These are phyloP conservation scores for Crotophaga sulcirostris DNA, from an alignment of 2,113 vertebrate species.

Conservation along the genomic window DNA sequence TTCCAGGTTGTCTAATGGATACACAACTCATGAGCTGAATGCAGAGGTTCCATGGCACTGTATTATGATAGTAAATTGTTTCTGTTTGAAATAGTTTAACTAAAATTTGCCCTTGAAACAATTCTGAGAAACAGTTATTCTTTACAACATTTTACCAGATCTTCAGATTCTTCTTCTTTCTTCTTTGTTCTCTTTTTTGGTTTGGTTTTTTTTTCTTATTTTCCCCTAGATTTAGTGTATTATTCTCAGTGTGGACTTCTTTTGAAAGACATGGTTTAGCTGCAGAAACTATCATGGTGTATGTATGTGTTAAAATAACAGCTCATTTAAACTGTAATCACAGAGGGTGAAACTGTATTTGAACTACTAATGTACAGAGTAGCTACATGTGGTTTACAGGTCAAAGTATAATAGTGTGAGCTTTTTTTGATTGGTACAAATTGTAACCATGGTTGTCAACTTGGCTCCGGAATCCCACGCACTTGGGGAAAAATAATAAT, in stretches of 20 bases:
- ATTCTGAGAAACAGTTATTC: slow-evolving; percentile 14
- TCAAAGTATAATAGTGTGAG: slow-evolving; percentile 64
- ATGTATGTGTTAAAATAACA: slow-evolving; percentile 22
- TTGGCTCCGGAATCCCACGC: slow-evolving; percentile 42
- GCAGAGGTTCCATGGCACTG: not conserved
- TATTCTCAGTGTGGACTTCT: not conserved
- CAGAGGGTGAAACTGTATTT: slow-evolving; percentile 23
- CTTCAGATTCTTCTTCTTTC: not conserved
- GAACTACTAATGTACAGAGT: slow-evolving; percentile 60
- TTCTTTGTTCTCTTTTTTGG: too few species aligned
- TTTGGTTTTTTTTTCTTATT: too few species aligned
- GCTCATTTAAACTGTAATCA: slow-evolving; percentile 48
- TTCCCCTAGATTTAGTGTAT: not conserved
- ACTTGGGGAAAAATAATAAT: slow-evolving; percentile 51
- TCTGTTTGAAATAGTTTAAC: not conserved
- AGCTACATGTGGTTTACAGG: slow-evolving; percentile 50
- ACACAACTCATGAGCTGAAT: not conserved
- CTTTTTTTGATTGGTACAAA: slow-evolving; percentile 53
- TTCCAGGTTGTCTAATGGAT: slow-evolving; percentile 26
- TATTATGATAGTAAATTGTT: not conserved
- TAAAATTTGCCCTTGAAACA: not conserved
- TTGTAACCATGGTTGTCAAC: slow-evolving; percentile 59
- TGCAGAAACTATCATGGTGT: not conserved
- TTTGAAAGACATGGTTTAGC: not conserved
- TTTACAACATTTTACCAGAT: not conserved